Percentiles rank a stretch among this genome's conserved stretches.
These are phyloP conservation scores for Zaprionus capensis DNA, from an alignment of 1,140 invertebrate species.

Conservation along the genomic window DNA sequence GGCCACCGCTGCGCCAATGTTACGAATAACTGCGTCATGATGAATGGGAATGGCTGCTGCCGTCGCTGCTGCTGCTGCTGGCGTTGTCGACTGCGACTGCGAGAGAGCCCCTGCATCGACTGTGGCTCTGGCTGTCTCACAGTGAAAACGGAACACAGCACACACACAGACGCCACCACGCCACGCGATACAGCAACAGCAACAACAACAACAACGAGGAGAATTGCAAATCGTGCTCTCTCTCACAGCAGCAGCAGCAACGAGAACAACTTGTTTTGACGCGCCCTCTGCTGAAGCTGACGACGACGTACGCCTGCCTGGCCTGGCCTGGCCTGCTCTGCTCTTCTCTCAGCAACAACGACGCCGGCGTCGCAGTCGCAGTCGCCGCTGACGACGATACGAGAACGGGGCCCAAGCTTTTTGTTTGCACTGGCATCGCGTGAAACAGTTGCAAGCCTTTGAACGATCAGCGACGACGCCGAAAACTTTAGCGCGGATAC, in stretches of 20 bases:
- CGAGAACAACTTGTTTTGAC: constrained; percentile 36
- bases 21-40: constrained; percentile 52
- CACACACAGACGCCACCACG: not conserved
- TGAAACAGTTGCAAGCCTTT: constrained; percentile 84
- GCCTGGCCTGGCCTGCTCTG: not conserved
- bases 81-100: not conserved
- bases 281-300: constrained; percentile 41
- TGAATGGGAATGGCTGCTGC: constrained; percentile 52
- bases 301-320: constrained; percentile 1
- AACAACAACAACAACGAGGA: constrained; percentile 16
- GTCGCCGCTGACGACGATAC: constrained; percentile 35
- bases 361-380: constrained; percentile 18
- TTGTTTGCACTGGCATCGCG: constrained; percentile 71
- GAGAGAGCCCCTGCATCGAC: not conserved
- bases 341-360: not conserved
- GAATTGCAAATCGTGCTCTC: constrained; percentile 44
- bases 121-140: constrained; percentile 32
- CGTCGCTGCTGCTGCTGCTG: constrained; percentile 2
- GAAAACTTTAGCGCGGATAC: constrained; percentile 82
- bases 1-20: constrained; percentile 28
- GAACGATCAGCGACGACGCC: constrained; percentile 84
- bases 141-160: constrained; percentile 3
- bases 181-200: not conserved
- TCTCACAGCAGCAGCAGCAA: constrained; percentile 14
- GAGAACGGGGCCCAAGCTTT: constrained; percentile 70